Evolutionary conservation across 2,888 invertebrate species (phyloP), one percentile per base, ranked within the genome.

Genomic region (Globia sparganii): DNA sequence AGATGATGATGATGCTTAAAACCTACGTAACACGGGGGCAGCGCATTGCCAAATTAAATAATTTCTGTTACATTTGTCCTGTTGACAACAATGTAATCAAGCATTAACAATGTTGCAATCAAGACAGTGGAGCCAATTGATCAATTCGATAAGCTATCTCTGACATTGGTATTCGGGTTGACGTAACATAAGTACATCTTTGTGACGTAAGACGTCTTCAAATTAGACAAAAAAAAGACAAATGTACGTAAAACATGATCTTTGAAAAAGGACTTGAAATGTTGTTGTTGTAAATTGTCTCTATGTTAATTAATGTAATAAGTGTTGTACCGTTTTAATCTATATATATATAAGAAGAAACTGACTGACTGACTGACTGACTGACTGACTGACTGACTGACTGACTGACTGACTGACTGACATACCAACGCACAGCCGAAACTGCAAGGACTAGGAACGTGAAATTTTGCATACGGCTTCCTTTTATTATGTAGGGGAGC

Each of bases 131-230:
- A 61, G 62, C 43, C 67, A 79, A 85, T 85, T 76, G 74, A 81
- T 85, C 53, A 72, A 65, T 68, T 46, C 1, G 87, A 87, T 86
- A 79, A 69, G 74, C 28, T 86, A 86, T 77, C 79, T 53, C 43
- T 79, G 73, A 76, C 69, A 78, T 59, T 72, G 75, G 49, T n/a
- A 83, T 70, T 76, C 9, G 49, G n/a, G 13, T 49, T 82, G 13
- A 61, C 18, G 37, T 34, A n/a, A 34, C 31, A 5, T 49, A 49
- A 25, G 3, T 34, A n/a, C 18, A 56, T 56, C 18, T 37, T 53
- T 56, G 56, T 68, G 68, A 34, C 34, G 61, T 61, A 34, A 58
- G 0, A 18, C 3, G 13, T n/a, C 2, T 43, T 4, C 9, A 13
- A 53, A 37, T 59, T 37, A 31, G 37, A 66, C 28, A 18, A n/a